Base-by-base conservation (phyloP, 2,113 vertebrate species). In the Scatophagus argus region DNA sequence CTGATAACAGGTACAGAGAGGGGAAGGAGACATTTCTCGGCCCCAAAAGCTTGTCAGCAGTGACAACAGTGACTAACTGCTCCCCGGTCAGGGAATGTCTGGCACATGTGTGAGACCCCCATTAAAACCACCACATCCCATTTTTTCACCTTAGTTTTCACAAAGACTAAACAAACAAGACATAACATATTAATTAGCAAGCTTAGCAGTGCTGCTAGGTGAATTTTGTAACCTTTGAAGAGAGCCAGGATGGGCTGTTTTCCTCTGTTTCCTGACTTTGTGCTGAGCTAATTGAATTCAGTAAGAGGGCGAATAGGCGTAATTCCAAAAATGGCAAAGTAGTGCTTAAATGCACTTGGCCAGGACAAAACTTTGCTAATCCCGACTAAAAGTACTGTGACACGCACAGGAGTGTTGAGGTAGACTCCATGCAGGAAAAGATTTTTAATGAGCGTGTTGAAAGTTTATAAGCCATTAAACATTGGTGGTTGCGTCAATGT, bases 391-490 rank as follows among this genome's bases (percentile, higher is more conserved):
- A 23, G 19, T 8, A 47, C 38, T 31, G 9, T 44, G 12, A 17
- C 39, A 11, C 23, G 11, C 43, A 38, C 7, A 14, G 29, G 11
- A 14, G 29, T 3, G 3, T n/a, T n/a, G n/a, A n/a, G n/a, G n/a
- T n/a, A n/a, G n/a, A n/a, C n/a, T n/a, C n/a, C n/a, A n/a, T n/a
- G n/a, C n/a, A n/a, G 25, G 11, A 6, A 19, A 10, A 11, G n/a
- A 39, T n/a, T 61, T 60, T 39, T 16, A 54, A 14, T 31, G 36
- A 14, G 6, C 32, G 6, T 25, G 25, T 14, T 41, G 2, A 25
- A 51, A 36, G 6, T n/a, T 46, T 34, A 21, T 19, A 17, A 54
- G 39, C 12, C 54, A 76, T 76, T 49, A 52, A 31, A 81, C 23
- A 10, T n/a, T n/a, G n/a, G n/a, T n/a, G n/a, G n/a, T n/a, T n/a